A percentile compares a stretch with the other conserved stretches of the same genome.
These are phyloP conservation scores for Trichomalopsis sarcophagae DNA, from an alignment of 1,140 invertebrate species.

Conservation along the genomic window DNA sequence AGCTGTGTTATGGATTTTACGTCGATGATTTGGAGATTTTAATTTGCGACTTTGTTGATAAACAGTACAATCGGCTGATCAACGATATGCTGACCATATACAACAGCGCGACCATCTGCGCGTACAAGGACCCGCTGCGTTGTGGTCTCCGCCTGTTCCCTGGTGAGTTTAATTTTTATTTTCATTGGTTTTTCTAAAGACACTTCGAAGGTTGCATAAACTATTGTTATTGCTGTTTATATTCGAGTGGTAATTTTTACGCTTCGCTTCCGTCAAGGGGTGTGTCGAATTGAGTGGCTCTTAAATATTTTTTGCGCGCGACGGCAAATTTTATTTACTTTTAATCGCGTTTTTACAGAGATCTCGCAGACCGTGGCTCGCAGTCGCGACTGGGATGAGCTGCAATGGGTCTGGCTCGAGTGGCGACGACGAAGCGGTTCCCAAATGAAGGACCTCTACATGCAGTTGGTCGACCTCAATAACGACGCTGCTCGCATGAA, in stretches of 20 bases:
- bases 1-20: neutral
- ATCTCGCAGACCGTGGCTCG: slow-evolving; percentile 78
- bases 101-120: slow-evolving; percentile 90
- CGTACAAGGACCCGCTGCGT: slow-evolving; percentile 86
- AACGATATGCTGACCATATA: slow-evolving; percentile 93
- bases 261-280: no score
- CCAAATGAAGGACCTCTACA: slow-evolving; percentile 87
- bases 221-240: no score
- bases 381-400: slow-evolving; percentile 88
- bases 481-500: slow-evolving; percentile 92
- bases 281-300: no score
- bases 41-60: slow-evolving; percentile 61
- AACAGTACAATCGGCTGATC: slow-evolving; percentile 88
- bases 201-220: no score
- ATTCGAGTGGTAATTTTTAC: no score
- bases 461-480: slow-evolving; percentile 87
- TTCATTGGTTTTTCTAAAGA: neutral
- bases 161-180: slow-evolving; percentile 73
- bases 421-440: slow-evolving; percentile 89
- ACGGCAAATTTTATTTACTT: neutral
- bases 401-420: slow-evolving; percentile 90
- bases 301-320: no score
- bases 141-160: slow-evolving; percentile 89
- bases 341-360: slow-evolving; percentile 63
- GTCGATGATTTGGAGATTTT: neutral